Percentiles rank a stretch among this genome's conserved stretches.
Conservation (phyloP, 2,113 vertebrate species). For the Bettongia penicillata region DNA sequence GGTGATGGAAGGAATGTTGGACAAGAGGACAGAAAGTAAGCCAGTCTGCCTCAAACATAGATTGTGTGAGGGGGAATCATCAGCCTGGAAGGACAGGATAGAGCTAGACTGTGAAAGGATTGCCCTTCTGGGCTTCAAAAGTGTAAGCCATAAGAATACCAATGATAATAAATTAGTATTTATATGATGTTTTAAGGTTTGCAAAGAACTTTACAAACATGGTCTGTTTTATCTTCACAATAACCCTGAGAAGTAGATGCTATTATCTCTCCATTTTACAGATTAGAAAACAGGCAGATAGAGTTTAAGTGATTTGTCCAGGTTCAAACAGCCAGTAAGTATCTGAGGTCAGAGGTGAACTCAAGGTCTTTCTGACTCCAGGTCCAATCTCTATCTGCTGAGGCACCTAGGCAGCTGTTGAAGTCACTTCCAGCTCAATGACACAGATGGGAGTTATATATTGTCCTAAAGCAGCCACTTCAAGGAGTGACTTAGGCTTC, state of each 20-base stretch:
- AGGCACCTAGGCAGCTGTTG: neutral
- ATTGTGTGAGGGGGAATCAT: neutral
- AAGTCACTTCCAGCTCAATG: neutral
- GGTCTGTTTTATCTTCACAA: neutral
- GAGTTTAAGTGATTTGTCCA: neutral
- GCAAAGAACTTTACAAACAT: neutral
- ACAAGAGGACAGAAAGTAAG: neutral
- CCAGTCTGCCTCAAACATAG: neutral
- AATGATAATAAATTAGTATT: neutral
- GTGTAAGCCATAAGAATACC: neutral
- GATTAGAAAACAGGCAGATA: neutral
- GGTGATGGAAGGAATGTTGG: neutral
- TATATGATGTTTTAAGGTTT: neutral
- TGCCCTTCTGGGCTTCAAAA: neutral
- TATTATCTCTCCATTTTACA: neutral
- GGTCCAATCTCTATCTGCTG: neutral
- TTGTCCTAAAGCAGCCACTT: neutral
- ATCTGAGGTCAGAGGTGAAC: neutral
- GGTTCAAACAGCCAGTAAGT: neutral
- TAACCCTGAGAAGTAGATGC: neutral
- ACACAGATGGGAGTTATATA: neutral
- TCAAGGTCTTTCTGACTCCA: neutral
- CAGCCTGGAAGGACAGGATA: neutral
- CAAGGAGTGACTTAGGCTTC: neutral
- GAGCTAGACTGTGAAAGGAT: neutral